A percentile compares a stretch with the other conserved stretches of the same genome.
Evolutionary conservation across 1,140 invertebrate species (phyloP).

Genomic region (Neodiprion fabricii): DNA sequence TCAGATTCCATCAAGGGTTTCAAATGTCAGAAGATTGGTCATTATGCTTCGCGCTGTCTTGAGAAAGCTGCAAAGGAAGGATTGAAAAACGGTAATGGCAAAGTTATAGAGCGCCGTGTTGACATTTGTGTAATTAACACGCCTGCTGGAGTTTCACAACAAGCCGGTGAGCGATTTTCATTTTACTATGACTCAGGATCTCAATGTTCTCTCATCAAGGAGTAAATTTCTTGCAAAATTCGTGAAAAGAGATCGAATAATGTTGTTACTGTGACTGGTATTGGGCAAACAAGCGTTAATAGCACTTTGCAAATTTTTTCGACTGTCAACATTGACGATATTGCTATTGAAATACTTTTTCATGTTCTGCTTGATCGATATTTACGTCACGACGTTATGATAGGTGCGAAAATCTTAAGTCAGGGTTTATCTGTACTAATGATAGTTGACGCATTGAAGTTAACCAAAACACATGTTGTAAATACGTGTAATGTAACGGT

Average conservation of each 20-base stretch:
- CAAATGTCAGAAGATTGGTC: no score
- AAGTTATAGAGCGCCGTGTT: no score
- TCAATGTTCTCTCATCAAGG: background rate
- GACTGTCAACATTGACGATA: background rate
- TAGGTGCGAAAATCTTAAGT: background rate
- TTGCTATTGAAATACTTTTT: background rate
- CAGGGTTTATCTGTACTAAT: background rate
- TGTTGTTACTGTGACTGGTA: background rate
- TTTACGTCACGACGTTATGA: background rate
- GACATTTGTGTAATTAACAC: no score
- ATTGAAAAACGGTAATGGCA: no score
- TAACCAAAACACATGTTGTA: background rate
- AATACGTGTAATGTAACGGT: background rate
- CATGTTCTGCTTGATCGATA: background rate
- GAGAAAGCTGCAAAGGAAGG: no score
- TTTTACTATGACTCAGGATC: background rate
- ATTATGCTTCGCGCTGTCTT: no score
- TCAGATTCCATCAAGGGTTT: no score
- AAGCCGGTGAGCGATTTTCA: background rate
- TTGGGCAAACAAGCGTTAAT: background rate
- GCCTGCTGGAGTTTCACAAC: background rate
- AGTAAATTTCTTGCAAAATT: background rate
- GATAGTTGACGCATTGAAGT: background rate
- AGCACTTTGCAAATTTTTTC: background rate
- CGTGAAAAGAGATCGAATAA: background rate